Conservation (phyloP, 2,113 vertebrate species). For the Podiceps cristatus region DNA sequence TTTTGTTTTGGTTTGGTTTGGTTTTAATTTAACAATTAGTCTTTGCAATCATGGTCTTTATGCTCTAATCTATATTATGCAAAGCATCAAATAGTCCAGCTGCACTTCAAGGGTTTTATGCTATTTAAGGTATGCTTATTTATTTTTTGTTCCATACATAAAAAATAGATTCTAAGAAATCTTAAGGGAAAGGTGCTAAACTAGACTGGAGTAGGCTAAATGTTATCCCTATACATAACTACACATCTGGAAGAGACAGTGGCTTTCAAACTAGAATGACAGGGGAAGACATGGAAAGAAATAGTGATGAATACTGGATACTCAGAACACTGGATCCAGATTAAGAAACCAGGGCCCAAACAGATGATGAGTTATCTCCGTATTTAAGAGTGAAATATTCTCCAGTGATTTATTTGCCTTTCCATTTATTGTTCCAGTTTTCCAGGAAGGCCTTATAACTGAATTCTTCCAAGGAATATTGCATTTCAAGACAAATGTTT, state of each 20-base stretch:
- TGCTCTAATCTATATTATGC: neutral
- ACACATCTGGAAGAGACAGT: neutral
- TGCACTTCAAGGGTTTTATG: neutral
- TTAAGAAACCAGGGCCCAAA: neutral
- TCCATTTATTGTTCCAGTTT: neutral
- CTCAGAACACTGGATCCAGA: neutral
- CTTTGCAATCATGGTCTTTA: neutral
- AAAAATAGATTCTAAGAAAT: neutral
- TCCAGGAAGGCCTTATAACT: neutral
- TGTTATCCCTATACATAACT: neutral
- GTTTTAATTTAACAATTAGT: neutral
- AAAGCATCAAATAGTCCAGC: neutral
- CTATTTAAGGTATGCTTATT: neutral
- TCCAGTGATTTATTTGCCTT: neutral
- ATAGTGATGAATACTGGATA: neutral
- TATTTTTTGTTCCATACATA: neutral
- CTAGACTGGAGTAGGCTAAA: neutral
- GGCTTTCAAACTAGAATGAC: neutral
- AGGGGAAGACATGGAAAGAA: neutral
- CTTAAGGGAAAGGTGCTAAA: neutral
- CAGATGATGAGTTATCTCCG: neutral
- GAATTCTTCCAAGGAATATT: neutral
- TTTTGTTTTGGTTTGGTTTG: neutral
- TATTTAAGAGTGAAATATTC: neutral
- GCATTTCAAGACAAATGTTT: neutral